Conservation (phyloP, 2,797 vertebrate genomes). For the Gallinago nigripennis region DNA sequence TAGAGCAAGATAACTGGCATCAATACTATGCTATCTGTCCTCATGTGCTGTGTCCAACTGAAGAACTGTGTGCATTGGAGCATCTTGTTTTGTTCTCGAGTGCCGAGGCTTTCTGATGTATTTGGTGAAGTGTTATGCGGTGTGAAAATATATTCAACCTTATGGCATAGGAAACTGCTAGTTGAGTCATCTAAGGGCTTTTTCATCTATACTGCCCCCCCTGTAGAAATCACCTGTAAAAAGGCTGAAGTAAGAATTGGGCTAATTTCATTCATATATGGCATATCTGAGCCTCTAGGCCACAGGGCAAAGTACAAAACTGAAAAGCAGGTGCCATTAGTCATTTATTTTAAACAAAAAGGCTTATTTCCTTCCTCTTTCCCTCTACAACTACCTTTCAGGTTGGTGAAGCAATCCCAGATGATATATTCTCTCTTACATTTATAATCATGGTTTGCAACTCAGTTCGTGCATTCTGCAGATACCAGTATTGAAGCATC, state of each 20-base stretch:
- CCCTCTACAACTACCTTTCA: not conserved
- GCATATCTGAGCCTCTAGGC: not conserved
- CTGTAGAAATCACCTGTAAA: not conserved
- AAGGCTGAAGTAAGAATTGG: not conserved
- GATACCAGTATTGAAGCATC: not conserved
- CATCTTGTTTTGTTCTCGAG: not conserved
- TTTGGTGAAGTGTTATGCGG: not conserved
- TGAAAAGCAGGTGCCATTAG: not conserved
- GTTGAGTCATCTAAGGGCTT: not conserved
- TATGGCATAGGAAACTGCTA: not conserved
- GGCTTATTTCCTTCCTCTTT: not conserved
- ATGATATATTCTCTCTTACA: not conserved
- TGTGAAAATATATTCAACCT: not conserved
- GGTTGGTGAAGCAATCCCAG: not conserved
- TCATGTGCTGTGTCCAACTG: rapidly evolving
- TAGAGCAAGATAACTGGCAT: not conserved
- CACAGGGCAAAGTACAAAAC: too few species aligned
- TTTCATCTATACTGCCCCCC: not conserved
- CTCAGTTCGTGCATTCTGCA: not conserved
- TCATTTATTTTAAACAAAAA: not conserved
- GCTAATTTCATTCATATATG: not conserved
- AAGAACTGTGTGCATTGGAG: not conserved
- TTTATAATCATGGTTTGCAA: not conserved
- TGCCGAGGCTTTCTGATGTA: not conserved
- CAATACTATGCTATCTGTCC: not conserved